A percentile compares a stretch with the other conserved stretches of the same genome.
phyloP scores from a whole-genome alignment of 2,113 vertebrate species.

The Salvelinus fontinalis region DNA sequence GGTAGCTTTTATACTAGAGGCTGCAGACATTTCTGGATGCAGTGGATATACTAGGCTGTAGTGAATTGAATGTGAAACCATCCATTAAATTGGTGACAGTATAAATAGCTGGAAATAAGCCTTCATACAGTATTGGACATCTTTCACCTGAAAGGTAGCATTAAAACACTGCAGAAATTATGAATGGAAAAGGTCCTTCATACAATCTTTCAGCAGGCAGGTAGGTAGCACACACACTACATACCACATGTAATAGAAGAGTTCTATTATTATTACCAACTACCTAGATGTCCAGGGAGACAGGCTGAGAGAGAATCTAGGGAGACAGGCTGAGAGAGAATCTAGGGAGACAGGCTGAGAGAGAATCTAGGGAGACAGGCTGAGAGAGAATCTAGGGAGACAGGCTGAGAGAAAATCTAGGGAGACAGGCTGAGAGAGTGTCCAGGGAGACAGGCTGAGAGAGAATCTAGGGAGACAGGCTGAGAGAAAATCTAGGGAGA shows the following conservation, averaged over 20 bases:
- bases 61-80: not conserved
- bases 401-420: no score
- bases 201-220: not conserved
- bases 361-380: no score
- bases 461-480: no score
- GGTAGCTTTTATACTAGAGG: not conserved
- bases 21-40: not conserved
- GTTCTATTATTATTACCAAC: not conserved
- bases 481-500: no score
- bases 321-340: no score
- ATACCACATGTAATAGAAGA: not conserved
- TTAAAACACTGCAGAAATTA: no score
- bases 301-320: no score
- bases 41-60: not conserved
- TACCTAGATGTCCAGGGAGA: not conserved
- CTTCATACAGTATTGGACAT: not conserved
- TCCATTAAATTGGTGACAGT: not conserved
- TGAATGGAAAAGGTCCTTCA: no score
- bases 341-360: no score
- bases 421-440: no score
- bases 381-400: no score
- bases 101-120: not conserved
- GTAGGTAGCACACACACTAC: not conserved
- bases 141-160: not conserved
- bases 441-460: no score